Base-by-base conservation (phyloP, 2,113 vertebrate genomes). In the Pollachius pollachius region DNA sequence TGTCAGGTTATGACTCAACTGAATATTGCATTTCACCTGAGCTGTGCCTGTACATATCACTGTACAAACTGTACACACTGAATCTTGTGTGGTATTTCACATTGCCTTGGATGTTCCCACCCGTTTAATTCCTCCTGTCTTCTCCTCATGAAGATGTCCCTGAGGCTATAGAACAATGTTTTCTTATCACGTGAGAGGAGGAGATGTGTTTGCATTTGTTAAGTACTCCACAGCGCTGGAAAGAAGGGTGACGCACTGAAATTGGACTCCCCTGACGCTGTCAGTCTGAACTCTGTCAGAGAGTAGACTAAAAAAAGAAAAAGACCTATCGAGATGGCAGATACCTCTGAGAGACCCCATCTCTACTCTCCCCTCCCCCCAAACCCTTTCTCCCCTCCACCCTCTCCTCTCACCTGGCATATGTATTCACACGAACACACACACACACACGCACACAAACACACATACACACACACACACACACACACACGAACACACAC, bases 271-370 rank as follows among this genome's bases (percentile, higher is more conserved):
- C 23, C 23, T 15, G 60, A 27, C 23, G 23, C 21, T 5, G 15
- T 62, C 5, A 62, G 3, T 19, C 65, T 59, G 1, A 65, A 59
- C 77, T 71, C 70, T 57, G 59, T 70, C 11, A 61, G 59, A 69
- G 66, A 65, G 21, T 52, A 15, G 37, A 74, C 86, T 89, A 90
- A 76, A 88, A 88, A 84, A 90, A 88, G 86, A 80, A 17, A 15
- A 70, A 75, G 69, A 73, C 69, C 70, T 84, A 67, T 78, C 68
- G 57, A 3, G 8, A 59, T 21, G 30, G 41, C 67, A 68, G 34
- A 72, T 52, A 65, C 66, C 60, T 58, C 65, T 79, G 63, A 84
- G 79, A 81, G 69, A 71, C 64, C 5, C 70, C 25, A 73, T 71
- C 7, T 17, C 9, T 9, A 2, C 41, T 48, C 41, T 9, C 41